These are phyloP conservation scores for Bellardia bayeri DNA, from an alignment of 2,888 invertebrate genomes.

Conservation along the genomic window DNA sequence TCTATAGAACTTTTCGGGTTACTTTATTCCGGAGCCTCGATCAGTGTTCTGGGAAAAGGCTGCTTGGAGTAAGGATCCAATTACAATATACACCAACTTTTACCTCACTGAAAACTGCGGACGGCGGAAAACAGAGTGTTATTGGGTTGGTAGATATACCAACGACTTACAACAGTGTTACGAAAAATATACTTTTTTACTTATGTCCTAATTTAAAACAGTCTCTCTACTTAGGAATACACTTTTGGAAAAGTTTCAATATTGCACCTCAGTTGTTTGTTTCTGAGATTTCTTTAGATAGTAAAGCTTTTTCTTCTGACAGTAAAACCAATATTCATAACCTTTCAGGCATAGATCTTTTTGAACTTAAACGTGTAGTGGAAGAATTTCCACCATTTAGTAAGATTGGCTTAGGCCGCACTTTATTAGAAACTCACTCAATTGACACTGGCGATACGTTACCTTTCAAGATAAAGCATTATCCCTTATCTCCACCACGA, in stretches of 20 bases:
- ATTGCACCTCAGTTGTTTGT: conserved; percentile 28
- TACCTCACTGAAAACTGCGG: background rate
- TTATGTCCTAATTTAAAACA: background rate
- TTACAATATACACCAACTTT: no score
- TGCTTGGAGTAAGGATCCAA: background rate
- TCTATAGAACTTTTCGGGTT: background rate
- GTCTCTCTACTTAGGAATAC: background rate
- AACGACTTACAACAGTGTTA: background rate
- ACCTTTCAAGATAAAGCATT: conserved; percentile 16
- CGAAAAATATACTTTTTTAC: background rate
- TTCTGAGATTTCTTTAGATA: conserved; percentile 2
- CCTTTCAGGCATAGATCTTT: background rate
- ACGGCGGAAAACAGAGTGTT: background rate
- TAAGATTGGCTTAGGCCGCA: conserved; percentile 20
- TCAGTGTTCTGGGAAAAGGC: background rate
- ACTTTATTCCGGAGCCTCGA: background rate
- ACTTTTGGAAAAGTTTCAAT: conserved; percentile 22
- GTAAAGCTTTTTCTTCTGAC: background rate
- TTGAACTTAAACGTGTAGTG: background rate
- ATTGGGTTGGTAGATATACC: background rate
- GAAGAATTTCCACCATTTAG: conserved; percentile 24
- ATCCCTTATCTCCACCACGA: background rate
- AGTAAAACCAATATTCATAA: background rate
- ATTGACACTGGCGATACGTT: conserved; percentile 14
- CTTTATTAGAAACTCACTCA: conserved; percentile 8